phyloP scores from a whole-genome alignment of 2,888 invertebrate genomes.

The Brenthis ino region DNA sequence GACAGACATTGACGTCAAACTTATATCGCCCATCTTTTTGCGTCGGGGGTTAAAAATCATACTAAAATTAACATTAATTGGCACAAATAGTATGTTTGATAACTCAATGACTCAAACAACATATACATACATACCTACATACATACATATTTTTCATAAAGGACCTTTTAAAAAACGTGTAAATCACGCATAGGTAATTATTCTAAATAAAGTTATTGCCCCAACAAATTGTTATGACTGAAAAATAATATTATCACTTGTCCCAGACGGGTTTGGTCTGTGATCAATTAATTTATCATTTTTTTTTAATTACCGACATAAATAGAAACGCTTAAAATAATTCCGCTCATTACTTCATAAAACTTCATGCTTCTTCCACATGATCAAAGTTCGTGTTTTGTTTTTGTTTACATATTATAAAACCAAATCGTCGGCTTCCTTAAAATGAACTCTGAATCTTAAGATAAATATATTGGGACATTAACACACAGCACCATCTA shows the following conservation, averaged over 20 bases:
- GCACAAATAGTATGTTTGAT: too few relatives aligned
- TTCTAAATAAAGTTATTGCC: neutral
- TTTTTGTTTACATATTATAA: neutral
- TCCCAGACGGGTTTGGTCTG: neutral
- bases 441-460: too few relatives aligned
- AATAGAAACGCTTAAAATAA: neutral
- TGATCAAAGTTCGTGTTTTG: neutral
- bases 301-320: conserved; percentile 15
- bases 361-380: neutral
- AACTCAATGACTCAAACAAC: too few relatives aligned
- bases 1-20: too few relatives aligned
- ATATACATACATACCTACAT: too few relatives aligned
- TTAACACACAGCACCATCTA: too few relatives aligned
- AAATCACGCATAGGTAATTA: conserved; percentile 8
- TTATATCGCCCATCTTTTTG: too few relatives aligned
- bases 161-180: neutral
- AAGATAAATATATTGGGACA: too few relatives aligned
- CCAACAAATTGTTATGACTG: conserved; percentile 6
- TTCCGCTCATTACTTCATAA: neutral
- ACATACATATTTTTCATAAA: too few relatives aligned
- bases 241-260: conserved; percentile 5
- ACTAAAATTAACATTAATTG: too few relatives aligned
- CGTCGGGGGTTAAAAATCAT: too few relatives aligned
- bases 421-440: neutral
- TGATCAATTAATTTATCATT: conserved; percentile 12